These are phyloP conservation scores for Ennomos fuscantarius DNA, from an alignment of 2,888 invertebrate genomes.

Conservation along the genomic window DNA sequence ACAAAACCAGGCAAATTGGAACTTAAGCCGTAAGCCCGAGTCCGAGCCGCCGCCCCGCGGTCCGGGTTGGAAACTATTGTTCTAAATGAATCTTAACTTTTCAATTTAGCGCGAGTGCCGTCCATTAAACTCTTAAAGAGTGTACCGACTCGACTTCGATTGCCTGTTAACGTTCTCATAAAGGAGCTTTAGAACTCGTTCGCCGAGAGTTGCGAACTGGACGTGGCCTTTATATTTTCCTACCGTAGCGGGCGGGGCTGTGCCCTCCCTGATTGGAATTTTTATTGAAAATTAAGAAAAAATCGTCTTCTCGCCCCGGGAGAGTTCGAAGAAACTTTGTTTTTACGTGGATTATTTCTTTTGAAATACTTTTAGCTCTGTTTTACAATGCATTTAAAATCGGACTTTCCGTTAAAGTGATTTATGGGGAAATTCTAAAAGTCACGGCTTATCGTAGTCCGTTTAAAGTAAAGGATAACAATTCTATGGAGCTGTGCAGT, in stretches of 20 bases:
- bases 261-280: slow-evolving; percentile 30
- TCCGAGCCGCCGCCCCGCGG: slow-evolving; percentile 7
- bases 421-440: slow-evolving; percentile 14
- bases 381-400: slow-evolving; percentile 12
- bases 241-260: background rate
- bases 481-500: background rate
- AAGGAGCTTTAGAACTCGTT: slow-evolving; percentile 42
- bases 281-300: slow-evolving; percentile 31
- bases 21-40: slow-evolving; percentile 26
- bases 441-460: slow-evolving; percentile 10
- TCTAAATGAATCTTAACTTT: slow-evolving; percentile 51
- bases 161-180: slow-evolving; percentile 49
- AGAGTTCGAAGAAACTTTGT: slow-evolving; percentile 16
- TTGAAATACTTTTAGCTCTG: slow-evolving; percentile 11
- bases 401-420: slow-evolving; percentile 11
- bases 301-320: slow-evolving; percentile 8
- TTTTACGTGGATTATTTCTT: slow-evolving; percentile 15
- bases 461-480: slow-evolving; percentile 9
- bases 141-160: slow-evolving; percentile 47
- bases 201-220: background rate
- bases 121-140: slow-evolving; percentile 42
- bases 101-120: slow-evolving; percentile 43
- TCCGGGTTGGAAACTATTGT: slow-evolving; percentile 38
- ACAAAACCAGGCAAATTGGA: slow-evolving; percentile 37
- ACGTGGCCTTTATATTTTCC: background rate